A percentile compares a stretch with the other conserved stretches of the same genome.
phyloP scores from a whole-genome alignment of 2,888 invertebrate genomes.

The Microplitis manilae region DNA sequence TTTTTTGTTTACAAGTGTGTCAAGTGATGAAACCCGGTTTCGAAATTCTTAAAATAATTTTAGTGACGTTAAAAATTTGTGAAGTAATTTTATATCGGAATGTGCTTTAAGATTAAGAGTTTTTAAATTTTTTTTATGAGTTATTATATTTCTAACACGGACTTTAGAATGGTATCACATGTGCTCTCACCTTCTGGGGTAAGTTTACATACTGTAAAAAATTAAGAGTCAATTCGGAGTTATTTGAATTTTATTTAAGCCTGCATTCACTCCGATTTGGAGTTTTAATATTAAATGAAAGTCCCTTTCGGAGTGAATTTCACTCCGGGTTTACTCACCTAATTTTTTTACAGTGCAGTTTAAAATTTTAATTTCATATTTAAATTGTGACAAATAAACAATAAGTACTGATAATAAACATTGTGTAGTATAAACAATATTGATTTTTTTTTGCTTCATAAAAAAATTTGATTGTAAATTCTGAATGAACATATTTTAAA shows the following conservation, averaged over 20 bases:
- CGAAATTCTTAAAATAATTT: not conserved
- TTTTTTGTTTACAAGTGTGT: not conserved
- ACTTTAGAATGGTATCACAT: slow-evolving; percentile 63
- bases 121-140: slow-evolving; percentile 58
- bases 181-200: slow-evolving; percentile 63
- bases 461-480: not conserved
- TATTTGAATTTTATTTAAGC: too few relatives aligned
- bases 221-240: too few relatives aligned
- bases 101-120: slow-evolving; percentile 29
- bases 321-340: too few relatives aligned
- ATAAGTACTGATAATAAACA: not conserved
- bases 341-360: too few relatives aligned
- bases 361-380: not conserved
- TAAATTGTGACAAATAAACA: not conserved
- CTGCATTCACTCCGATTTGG: too few relatives aligned
- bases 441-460: not conserved
- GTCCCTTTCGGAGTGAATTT: too few relatives aligned
- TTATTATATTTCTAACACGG: slow-evolving; percentile 56
- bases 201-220: slow-evolving; percentile 47
- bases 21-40: not conserved
- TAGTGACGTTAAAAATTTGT: slow-evolving; percentile 10
- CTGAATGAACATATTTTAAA: slow-evolving; percentile 38
- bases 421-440: not conserved
- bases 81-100: slow-evolving; percentile 33
- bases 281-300: too few relatives aligned